Percentiles rank a stretch among this genome's conserved stretches.
Evolutionary conservation across 2,888 invertebrate genomes (phyloP).

Genomic region (Agonum fuliginosum): DNA sequence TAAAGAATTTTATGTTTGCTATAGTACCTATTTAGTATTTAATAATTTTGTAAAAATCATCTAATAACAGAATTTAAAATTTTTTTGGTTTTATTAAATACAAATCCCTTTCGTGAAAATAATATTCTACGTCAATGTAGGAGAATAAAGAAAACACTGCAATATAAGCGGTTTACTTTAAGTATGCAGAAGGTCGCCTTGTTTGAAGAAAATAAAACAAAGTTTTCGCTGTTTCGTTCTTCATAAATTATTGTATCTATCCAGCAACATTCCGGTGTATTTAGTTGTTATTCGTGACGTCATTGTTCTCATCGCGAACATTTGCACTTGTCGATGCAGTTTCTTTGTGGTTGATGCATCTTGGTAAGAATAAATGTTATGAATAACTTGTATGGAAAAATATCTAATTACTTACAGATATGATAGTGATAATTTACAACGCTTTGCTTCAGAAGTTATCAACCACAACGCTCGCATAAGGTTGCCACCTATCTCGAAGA

Average conservation of each 20-base stretch:
- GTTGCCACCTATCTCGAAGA: slow-evolving; percentile 65
- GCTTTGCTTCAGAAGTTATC: slow-evolving; percentile 59
- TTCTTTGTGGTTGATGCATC: slow-evolving; percentile 57
- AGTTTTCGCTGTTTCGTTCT: slow-evolving; percentile 57
- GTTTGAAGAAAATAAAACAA: slow-evolving; percentile 58
- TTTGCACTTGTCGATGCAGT: slow-evolving; percentile 19
- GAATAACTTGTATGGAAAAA: not conserved
- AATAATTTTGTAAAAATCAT: slow-evolving; percentile 3
- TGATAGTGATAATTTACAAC: slow-evolving; percentile 55
- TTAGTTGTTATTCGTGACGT: slow-evolving; percentile 59
- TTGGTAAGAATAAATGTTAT: slow-evolving; percentile 21
- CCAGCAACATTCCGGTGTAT: slow-evolving; percentile 55
- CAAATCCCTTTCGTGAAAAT: slow-evolving; percentile 6
- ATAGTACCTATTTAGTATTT: too few species aligned
- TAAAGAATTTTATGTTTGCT: too few species aligned
- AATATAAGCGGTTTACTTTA: slow-evolving; percentile 57
- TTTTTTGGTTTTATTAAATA: slow-evolving; percentile 2
- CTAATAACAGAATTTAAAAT: slow-evolving; percentile 23
- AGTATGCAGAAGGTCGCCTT: slow-evolving; percentile 59
- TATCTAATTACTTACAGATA: slow-evolving; percentile 48
- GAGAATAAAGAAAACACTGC: slow-evolving; percentile 46
- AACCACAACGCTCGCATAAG: slow-evolving; percentile 63
- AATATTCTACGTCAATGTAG: slow-evolving; percentile 44
- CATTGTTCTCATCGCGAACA: slow-evolving; percentile 53
- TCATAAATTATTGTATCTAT: slow-evolving; percentile 58